Percentiles rank a stretch among this genome's conserved stretches.
Conservation (phyloP, 1,140 invertebrate genomes). For the Micrasema longulum region DNA sequence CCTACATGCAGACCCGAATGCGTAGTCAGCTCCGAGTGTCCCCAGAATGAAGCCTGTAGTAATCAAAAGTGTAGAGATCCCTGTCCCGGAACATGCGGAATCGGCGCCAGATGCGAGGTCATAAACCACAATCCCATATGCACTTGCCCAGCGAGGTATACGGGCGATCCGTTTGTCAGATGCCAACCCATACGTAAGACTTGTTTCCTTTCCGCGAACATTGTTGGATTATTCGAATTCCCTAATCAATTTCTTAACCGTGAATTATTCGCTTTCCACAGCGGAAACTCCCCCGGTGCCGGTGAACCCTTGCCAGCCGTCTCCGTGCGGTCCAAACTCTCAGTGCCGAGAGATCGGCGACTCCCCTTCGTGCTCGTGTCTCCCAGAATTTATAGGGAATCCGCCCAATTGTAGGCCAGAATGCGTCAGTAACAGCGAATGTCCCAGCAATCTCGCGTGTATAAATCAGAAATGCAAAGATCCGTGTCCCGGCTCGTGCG, state of each 20-base stretch:
- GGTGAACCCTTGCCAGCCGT: conserved; percentile 77
- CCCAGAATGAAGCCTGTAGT: conserved; percentile 71
- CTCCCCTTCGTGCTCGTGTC: conserved; percentile 77
- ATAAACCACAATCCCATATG: conserved; percentile 74
- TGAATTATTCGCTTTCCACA: conserved; percentile 57
- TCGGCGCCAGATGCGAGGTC: conserved; percentile 72
- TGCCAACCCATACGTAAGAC: conserved; percentile 66
- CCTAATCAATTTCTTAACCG: not conserved
- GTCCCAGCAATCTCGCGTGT: conserved; percentile 76
- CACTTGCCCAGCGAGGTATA: conserved; percentile 69
- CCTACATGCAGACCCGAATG: conserved; percentile 76
- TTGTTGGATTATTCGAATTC: too few species aligned
- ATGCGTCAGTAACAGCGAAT: conserved; percentile 81
- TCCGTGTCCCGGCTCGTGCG: conserved; percentile 80
- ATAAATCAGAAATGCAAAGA: conserved; percentile 78
- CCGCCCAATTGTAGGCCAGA: conserved; percentile 83
- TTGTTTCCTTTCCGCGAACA: not conserved
- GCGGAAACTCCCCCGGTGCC: conserved; percentile 68
- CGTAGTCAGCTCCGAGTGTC: conserved; percentile 73
- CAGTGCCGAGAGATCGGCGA: conserved; percentile 75
- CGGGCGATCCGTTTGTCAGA: conserved; percentile 73
- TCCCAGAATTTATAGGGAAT: conserved; percentile 76
- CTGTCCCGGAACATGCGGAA: conserved; percentile 74
- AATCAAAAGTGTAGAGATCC: conserved; percentile 75
- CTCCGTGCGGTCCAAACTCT: conserved; percentile 82